phyloP scores from a whole-genome alignment of 2,888 invertebrate species.

The Stegophylla sp. region DNA sequence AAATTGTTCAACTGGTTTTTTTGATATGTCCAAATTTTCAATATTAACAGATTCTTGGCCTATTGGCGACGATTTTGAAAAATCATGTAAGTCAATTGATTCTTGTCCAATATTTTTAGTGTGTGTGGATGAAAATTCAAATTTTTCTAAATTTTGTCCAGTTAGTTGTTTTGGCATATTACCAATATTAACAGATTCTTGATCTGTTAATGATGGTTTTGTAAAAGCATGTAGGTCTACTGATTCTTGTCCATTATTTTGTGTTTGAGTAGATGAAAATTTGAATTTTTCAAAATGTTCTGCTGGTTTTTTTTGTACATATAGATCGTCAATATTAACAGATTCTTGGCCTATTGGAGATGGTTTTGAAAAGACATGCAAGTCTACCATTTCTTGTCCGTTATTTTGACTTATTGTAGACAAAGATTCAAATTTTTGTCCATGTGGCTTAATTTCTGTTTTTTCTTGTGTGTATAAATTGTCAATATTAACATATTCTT shows the following conservation, averaged over 20 bases:
- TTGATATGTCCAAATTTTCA: neutral
- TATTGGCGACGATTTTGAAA: neutral
- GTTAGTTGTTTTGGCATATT: neutral
- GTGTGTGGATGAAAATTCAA: conserved; percentile 24
- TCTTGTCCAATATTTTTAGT: conserved; percentile 7
- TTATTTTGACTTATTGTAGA: too few species aligned
- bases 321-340: neutral
- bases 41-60: neutral
- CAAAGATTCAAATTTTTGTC: too few species aligned
- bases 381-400: neutral
- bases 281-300: neutral
- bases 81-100: conserved; percentile 19
- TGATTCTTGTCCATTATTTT: neutral
- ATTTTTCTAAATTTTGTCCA: conserved; percentile 7
- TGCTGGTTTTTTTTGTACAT: neutral
- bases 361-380: neutral
- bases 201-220: neutral
- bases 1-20: neutral
- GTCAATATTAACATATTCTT: neutral
- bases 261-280: neutral
- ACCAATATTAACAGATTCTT: neutral
- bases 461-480: neutral
- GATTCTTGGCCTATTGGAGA: conserved; percentile 14
- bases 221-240: too few species aligned
- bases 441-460: neutral